Percentiles rank a stretch among this genome's conserved stretches.
phyloP scores from a whole-genome alignment of 2,797 vertebrate genomes.

The Smutsia gigantea region DNA sequence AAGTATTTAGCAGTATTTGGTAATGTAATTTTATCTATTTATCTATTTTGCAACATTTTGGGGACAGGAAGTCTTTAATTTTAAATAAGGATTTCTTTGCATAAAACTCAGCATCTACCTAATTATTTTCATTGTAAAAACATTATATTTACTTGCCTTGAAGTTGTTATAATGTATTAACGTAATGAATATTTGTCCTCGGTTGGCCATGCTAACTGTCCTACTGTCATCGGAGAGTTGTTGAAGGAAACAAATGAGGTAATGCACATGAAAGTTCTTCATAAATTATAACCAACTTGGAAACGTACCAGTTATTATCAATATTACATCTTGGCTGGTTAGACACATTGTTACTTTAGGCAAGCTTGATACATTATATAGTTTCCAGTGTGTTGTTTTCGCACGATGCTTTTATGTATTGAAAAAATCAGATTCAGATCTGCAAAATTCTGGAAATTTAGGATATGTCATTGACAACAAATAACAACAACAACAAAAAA shows the following conservation, averaged over 20 bases:
- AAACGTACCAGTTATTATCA: constrained; percentile 24
- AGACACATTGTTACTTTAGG: background rate
- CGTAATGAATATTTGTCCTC: background rate
- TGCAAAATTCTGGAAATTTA: background rate
- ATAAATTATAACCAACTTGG: constrained; percentile 49
- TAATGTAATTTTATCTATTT: background rate
- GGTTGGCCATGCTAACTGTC: background rate
- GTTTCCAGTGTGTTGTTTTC: background rate
- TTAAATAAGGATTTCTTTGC: background rate
- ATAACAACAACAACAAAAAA: background rate
- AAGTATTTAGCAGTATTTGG: background rate
- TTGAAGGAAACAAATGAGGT: constrained; percentile 56
- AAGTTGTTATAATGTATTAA: constrained; percentile 28
- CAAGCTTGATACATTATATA: background rate
- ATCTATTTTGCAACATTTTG: background rate
- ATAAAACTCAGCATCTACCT: background rate
- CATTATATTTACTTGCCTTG: background rate
- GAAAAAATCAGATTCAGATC: constrained; percentile 4
- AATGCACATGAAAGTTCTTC: background rate
- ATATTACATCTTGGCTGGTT: background rate
- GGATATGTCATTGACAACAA: background rate
- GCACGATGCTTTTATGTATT: background rate
- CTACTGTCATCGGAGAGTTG: background rate
- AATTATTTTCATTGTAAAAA: background rate
- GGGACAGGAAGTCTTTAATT: background rate